These are phyloP conservation scores for Cygnus atratus DNA, from an alignment of 2,113 vertebrate genomes.

Conservation along the genomic window DNA sequence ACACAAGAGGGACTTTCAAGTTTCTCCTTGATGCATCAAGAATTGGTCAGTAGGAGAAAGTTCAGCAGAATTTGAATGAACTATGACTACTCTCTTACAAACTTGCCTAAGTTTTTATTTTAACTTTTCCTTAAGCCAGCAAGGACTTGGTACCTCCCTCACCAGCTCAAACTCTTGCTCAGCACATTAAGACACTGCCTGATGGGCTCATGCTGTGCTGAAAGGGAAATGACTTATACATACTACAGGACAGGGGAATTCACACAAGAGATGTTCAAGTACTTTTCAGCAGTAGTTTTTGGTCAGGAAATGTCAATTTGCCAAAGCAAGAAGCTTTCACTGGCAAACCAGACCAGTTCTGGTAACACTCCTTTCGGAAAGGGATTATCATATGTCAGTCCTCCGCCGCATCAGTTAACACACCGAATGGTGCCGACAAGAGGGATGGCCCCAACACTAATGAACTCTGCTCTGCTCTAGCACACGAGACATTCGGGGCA, in stretches of 20 bases:
- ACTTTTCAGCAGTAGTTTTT: background rate
- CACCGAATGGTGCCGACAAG: background rate
- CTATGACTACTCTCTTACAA: background rate
- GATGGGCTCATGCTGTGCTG: background rate
- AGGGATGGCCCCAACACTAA: background rate
- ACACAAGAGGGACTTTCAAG: background rate
- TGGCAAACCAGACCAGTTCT: background rate
- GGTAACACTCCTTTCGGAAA: background rate
- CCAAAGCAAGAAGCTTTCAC: background rate
- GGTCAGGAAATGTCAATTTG: background rate
- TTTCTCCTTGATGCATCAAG: background rate
- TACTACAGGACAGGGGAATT: background rate
- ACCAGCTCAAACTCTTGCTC: background rate
- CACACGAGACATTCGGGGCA: background rate
- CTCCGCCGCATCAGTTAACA: background rate
- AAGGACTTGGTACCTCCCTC: background rate
- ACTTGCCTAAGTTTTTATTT: background rate
- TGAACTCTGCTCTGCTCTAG: background rate
- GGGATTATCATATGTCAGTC: background rate
- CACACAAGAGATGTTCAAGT: background rate
- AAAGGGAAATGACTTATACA: background rate
- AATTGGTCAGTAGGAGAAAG: background rate
- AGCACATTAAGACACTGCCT: background rate
- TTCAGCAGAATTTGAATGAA: background rate
- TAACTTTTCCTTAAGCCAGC: background rate